phyloP scores from a whole-genome alignment of 2,797 vertebrate genomes.

The Periparus ater region DNA sequence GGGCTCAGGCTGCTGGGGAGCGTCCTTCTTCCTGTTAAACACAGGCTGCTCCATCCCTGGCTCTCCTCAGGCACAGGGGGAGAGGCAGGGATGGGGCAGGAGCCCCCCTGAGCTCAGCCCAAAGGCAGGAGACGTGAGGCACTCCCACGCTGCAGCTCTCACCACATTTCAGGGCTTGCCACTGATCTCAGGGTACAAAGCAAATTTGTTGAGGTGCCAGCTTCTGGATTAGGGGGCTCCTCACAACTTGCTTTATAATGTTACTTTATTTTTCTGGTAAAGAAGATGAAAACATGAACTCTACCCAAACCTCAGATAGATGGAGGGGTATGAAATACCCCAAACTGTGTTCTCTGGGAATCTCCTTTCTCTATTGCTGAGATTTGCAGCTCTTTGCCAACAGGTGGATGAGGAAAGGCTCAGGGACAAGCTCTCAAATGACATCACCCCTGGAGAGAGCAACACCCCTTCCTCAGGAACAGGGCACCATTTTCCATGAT shows the following conservation, averaged over 20 bases:
- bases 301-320: not conserved
- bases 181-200: not conserved
- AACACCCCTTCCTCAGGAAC: not conserved
- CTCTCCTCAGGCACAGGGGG: not conserved
- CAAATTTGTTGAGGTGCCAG: not conserved
- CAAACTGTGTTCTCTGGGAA: not conserved
- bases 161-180: not conserved
- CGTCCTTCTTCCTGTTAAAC: accelerated
- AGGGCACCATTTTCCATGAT: not conserved
- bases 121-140: not conserved
- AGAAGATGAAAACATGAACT: not conserved
- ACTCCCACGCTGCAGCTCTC: accelerated
- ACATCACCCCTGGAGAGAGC: not conserved
- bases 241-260: not conserved
- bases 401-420: not conserved
- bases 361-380: not conserved
- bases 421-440: not conserved
- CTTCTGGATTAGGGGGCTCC: not conserved
- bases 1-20: not conserved
- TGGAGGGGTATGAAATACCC: not conserved
- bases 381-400: not conserved
- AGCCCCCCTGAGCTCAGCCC: not conserved
- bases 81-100: not conserved
- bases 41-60: not conserved
- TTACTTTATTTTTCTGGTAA: not conserved